Conservation (phyloP, 2,797 vertebrate genomes). For the Pteronotus mesoamericanus region DNA sequence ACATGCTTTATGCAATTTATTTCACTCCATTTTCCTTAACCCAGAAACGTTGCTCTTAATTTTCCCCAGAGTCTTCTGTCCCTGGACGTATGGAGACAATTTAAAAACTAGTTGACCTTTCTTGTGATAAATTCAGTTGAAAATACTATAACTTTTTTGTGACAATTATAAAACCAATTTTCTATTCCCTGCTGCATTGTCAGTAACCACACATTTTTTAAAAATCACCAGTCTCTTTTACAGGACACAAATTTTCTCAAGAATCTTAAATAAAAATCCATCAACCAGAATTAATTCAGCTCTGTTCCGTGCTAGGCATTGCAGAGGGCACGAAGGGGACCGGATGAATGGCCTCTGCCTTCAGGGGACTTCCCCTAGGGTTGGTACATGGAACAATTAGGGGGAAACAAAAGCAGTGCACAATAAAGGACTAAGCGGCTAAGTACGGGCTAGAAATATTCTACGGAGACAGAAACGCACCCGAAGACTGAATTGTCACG, state of each 20-base stretch:
- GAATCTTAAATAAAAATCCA: conserved; percentile 37
- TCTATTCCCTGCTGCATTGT: conserved; percentile 33
- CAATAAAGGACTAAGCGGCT: neutral
- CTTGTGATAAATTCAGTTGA: neutral
- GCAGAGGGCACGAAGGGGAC: neutral
- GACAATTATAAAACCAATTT: conserved; percentile 46
- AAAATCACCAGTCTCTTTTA: neutral
- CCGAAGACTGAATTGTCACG: neutral
- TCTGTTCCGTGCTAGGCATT: neutral
- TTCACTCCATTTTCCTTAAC: conserved; percentile 19
- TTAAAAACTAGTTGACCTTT: neutral
- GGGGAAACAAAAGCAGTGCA: neutral
- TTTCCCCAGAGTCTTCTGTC: neutral
- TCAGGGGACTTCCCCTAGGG: neutral
- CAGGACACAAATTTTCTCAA: neutral
- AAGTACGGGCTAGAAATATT: neutral
- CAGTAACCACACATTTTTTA: neutral
- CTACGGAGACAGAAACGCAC: neutral
- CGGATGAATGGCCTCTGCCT: neutral
- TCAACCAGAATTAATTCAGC: neutral
- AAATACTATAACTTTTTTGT: neutral
- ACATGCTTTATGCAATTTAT: neutral
- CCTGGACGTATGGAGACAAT: neutral
- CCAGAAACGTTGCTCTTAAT: neutral
- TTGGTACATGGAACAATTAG: neutral